Base-by-base conservation (phyloP, 2,113 vertebrate genomes). In the Leucopsar rothschildi region DNA sequence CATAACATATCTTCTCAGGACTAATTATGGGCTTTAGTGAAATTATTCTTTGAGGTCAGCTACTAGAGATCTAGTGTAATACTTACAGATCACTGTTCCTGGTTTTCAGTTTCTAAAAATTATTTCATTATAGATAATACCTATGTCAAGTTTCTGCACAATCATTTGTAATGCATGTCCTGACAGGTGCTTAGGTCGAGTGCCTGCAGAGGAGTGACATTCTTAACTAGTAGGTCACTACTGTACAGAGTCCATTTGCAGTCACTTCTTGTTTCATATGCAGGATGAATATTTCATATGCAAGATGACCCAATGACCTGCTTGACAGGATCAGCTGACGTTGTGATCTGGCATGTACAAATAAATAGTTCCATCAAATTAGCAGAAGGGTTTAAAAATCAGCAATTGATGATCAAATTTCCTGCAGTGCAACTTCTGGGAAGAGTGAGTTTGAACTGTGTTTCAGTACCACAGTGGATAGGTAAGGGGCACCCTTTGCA, bases 301-400 rank as follows among this genome's bases (percentile, higher is more conserved):
- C 14, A 79, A 50, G 44, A 18, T 64, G 76, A 50, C 39, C 28
- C 3, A 2, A 3, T 37, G 10, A 21, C 39, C 28, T 63, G 39
- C 49, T 71, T 68, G 52, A 59, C 5, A 21, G 68, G 21, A 45
- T 59, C 35, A 63, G 13, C 15, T 82, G 76, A 20, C 0, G 0
- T 17, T 42, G 28, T 80, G 63, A 66, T 37, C 40, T 53, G 37
- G 4, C 24, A 31, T 72, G 13, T 45, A 45, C 15, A 45, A 70
- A 28, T 40, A 37, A 55, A 59, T 33, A 21, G 42, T 68, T 71
- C 18, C 3, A 17, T 55, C 53, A 63, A 27, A 50, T 66, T 82
- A 63, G 47, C 60, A 63, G 29, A 59, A 53, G 9, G 6, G 12
- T 59, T 91, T 89, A 52, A 82, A 92, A 86, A 53, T 72, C 24